Evolutionary conservation across 1,140 invertebrate genomes (phyloP), one percentile per base, ranked within the genome.

Genomic region (Papilio helenus): DNA sequence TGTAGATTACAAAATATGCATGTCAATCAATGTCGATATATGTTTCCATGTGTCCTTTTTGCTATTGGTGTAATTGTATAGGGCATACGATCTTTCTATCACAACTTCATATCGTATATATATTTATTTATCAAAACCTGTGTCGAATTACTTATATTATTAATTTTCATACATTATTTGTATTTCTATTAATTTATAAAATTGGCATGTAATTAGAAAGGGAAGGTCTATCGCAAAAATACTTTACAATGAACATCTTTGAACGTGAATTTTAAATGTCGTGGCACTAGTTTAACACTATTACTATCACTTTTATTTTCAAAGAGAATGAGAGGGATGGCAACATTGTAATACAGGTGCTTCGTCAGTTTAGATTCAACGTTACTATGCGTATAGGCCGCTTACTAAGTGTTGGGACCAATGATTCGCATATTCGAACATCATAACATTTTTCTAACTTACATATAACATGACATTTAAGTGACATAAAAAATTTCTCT

Each of bases 391-490:
- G 58, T 26, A 23, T 72, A 72, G 84, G 85, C 86, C 83, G 82
- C 83, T 85, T 85, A 83, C 77, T 79, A 83, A 85, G 85, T 85
- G 86, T 81, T 89, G 89, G 89, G 89, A 90, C 89, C 89, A 90
- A 89, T 88, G 84, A 83, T 83, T 77, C 76, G 76, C 55, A 84
- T 76, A 82, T 79, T 82, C 77, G 81, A 79, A 82, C 79, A 76
- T 82, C 49, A 26, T 72, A 77, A 82, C 78, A 78, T 78, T 58
- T 58, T 76, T 58, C 49, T 76, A 76, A 26, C 14, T 14, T 76
- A 55, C 26, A n/a, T 76, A 51, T 76, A 34, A n/a, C 18, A 55
- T 58, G 26, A 76, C 49, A 76, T 76, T 34, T 55, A 55, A 76
- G 18, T 55, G 26, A 20, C 26, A 51, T 49, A 58, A 9, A 9